These are phyloP conservation scores for Eupsilia transversa DNA, from an alignment of 2,888 invertebrate genomes.

Conservation along the genomic window DNA sequence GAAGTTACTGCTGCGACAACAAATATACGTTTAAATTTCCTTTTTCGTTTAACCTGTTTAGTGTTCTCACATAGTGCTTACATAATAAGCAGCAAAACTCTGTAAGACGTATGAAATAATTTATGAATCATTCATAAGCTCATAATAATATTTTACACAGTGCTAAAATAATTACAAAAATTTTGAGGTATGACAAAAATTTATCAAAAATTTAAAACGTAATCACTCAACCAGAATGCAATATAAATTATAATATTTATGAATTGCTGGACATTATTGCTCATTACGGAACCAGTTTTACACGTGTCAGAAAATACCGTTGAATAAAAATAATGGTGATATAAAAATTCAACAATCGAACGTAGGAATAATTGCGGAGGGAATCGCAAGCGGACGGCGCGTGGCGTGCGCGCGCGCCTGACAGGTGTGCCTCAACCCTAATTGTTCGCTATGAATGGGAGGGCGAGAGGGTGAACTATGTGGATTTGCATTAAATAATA, in stretches of 20 bases:
- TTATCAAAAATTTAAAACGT: constrained; percentile 19
- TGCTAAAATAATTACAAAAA: constrained; percentile 11
- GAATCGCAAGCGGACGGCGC: constrained; percentile 71
- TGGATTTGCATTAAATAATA: constrained; percentile 62
- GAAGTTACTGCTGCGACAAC: constrained; percentile 58
- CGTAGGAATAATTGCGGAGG: constrained; percentile 68
- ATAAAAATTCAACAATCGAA: constrained; percentile 63
- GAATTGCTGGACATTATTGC: constrained; percentile 49
- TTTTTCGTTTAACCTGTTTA: constrained; percentile 49
- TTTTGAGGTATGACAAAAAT: constrained; percentile 8
- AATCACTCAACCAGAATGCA: constrained; percentile 19
- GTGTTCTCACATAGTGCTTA: constrained; percentile 3
- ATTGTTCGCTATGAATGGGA: constrained; percentile 61
- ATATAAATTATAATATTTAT: constrained; percentile 45
- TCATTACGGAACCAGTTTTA: constrained; percentile 57
- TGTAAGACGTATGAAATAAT: not conserved
- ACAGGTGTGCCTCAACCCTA: constrained; percentile 74
- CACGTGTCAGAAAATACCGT: constrained; percentile 62
- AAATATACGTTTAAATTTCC: constrained; percentile 48
- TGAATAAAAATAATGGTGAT: constrained; percentile 68
- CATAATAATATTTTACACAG: not conserved
- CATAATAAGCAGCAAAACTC: constrained; percentile 1
- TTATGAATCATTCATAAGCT: not conserved
- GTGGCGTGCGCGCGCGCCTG: constrained; percentile 72
- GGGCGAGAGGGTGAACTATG: constrained; percentile 66